Conservation (phyloP, 2,113 vertebrate genomes). For the Entosphenus tridentatus region DNA sequence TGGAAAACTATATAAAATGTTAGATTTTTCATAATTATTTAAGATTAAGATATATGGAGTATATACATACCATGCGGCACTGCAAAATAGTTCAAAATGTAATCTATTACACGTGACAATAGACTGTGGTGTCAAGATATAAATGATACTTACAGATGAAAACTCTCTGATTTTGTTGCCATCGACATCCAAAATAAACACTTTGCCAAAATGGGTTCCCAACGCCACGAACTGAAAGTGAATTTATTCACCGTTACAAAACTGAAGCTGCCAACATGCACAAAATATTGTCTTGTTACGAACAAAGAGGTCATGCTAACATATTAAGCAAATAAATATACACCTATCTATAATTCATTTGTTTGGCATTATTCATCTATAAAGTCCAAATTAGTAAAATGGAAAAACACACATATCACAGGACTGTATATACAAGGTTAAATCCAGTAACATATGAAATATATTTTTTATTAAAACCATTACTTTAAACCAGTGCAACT, state of each 20-base stretch:
- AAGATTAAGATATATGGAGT: too few species aligned
- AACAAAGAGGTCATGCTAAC: too few species aligned
- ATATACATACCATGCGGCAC: too few species aligned
- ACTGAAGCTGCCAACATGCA: background rate
- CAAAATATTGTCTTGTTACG: too few species aligned
- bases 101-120: background rate
- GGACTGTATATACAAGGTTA: conserved; percentile 4
- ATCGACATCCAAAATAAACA: conserved; percentile 80
- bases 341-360: too few species aligned
- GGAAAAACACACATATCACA: background rate
- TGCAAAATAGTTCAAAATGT: too few species aligned
- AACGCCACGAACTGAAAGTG: conserved; percentile 66
- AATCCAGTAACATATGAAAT: background rate
- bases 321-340: too few species aligned
- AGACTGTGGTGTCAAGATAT: conserved; percentile 3
- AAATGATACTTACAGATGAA: conserved; percentile 58
- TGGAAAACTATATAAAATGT: too few species aligned
- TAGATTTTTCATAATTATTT: too few species aligned
- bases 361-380: too few species aligned
- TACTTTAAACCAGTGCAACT: background rate
- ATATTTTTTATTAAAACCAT: conserved; percentile 2
- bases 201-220: conserved; percentile 89
- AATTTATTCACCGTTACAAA: conserved; percentile 10
- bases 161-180: conserved; percentile 89
- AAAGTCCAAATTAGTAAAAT: too few species aligned